Conservation (phyloP, 2,888 invertebrate species). For the Amblyjoppa proteus region DNA sequence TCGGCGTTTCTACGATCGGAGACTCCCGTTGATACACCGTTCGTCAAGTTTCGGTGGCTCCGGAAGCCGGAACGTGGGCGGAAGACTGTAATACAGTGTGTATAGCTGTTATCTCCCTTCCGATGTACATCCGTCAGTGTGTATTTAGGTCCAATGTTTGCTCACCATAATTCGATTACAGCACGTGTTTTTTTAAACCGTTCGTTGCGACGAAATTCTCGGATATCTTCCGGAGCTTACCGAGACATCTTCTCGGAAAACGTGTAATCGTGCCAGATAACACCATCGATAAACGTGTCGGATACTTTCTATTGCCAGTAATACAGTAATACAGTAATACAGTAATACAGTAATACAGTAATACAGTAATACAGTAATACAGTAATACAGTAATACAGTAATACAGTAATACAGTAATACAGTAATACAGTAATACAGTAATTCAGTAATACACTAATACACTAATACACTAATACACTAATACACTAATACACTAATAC, state of each 20-base stretch:
- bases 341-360: no score
- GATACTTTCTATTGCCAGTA: no score
- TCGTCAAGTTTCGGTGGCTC: neutral
- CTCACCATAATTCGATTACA: neutral
- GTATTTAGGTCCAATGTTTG: neutral
- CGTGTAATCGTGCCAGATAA: neutral
- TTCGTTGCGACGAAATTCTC: neutral
- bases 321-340: no score
- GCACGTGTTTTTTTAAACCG: neutral
- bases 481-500: no score
- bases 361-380: no score
- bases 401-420: no score
- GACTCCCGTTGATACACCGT: neutral
- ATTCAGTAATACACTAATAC: no score
- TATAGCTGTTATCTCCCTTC: neutral
- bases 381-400: no score
- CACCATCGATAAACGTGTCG: no score
- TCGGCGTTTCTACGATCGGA: neutral
- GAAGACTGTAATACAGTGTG: neutral
- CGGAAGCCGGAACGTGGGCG: slow-evolving; percentile 1
- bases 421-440: no score
- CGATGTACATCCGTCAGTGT: neutral
- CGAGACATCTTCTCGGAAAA: neutral
- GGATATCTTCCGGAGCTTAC: neutral
- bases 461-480: no score